These are phyloP conservation scores for Cyphomyrus plagiostoma DNA, from an alignment of 2,113 vertebrate species.

Conservation along the genomic window DNA sequence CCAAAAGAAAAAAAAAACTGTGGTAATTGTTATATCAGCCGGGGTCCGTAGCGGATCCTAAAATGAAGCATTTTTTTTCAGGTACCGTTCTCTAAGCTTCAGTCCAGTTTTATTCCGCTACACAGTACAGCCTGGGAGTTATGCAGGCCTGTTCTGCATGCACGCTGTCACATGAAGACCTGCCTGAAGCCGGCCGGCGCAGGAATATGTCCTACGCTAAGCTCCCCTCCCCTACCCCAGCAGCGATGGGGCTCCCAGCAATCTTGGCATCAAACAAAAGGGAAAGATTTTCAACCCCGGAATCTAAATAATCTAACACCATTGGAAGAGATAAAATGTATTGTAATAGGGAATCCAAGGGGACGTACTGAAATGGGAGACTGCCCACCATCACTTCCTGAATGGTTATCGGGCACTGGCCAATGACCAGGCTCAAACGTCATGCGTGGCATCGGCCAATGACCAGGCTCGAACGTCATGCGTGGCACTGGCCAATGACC, in stretches of 20 bases:
- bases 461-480: background rate
- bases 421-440: background rate
- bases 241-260: background rate
- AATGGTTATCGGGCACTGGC: background rate
- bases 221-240: background rate
- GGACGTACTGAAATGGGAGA: background rate
- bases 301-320: background rate
- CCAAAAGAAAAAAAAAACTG: background rate
- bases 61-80: background rate
- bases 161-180: background rate
- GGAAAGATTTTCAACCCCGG: background rate
- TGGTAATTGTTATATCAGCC: background rate
- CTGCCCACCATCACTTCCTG: background rate
- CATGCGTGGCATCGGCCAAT: background rate
- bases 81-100: background rate
- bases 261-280: background rate
- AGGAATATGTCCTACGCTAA: background rate
- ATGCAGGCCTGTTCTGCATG: background rate
- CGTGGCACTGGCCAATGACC: background rate
- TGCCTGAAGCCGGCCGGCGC: background rate
- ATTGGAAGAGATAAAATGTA: background rate
- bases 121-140: background rate
- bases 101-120: background rate
- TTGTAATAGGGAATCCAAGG: background rate
- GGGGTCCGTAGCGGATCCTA: background rate